Evolutionary conservation across 35 echinoderm and acorn worm genomes (phyloP), one percentile per base, ranked within the genome.

Genomic region (Stichopus chloronotus): DNA sequence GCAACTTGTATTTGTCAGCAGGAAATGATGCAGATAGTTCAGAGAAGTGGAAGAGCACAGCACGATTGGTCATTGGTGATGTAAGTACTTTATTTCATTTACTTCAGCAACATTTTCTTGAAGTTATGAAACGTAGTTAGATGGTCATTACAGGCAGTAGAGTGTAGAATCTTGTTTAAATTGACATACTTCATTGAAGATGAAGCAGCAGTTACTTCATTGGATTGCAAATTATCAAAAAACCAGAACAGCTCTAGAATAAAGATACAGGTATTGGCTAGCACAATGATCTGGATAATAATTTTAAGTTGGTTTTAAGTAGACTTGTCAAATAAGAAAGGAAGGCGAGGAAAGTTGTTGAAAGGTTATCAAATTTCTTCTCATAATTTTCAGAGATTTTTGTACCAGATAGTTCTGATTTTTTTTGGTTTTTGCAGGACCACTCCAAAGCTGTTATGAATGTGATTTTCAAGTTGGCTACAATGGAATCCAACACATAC

Each of bases 401-500:
- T 80, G 12, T 30, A 23, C n/a, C 59, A 61, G 59, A 61, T 61
- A 61, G n/a, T 25, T 25, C 5, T 21, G 12, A 7, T 30, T 80
- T 21, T 12, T 12, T 30, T 25, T 80, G 0, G 19, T 80, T 5
- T 80, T 30, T 80, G 5, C 78, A 80, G 78, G 78, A 80, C 25
- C 78, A 80, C 11, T 80, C 78, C n/a, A 80, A 80, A 4, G 25
- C 78, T 21, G 25, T 80, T 43, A 76, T 76, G 72, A 76, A 76
- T 6, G 16, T 76, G 7, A 76, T 76, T 12, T 76, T 76, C 72
- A 76, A 23, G 19, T 11, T 80, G 78, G 78, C 78, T 6, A 43
- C 25, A 12, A 80, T 80, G 78, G 7, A 80, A 43, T 21, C 24
- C 25, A 30, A 5, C 5, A 80, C 78, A 80, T 80, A 7, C 25